Percentiles rank a stretch among this genome's conserved stretches.
Evolutionary conservation across 2,797 vertebrate genomes (phyloP).

Genomic region (Tinamus major): DNA sequence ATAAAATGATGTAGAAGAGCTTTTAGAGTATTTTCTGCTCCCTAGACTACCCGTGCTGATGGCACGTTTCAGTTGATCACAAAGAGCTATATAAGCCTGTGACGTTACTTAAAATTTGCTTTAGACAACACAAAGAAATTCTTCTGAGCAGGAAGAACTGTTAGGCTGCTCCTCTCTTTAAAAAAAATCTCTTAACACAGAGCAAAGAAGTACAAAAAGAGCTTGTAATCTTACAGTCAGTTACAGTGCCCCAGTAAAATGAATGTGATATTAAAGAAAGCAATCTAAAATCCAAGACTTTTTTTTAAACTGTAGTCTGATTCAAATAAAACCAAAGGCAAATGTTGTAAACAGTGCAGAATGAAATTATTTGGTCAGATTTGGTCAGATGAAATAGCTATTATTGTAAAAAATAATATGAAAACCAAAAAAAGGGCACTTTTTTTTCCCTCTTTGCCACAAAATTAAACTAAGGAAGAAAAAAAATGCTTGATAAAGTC

Average conservation of each 20-base stretch:
- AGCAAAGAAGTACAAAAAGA: neutral
- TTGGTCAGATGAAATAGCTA: neutral
- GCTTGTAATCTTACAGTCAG: neutral
- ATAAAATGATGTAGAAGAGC: neutral
- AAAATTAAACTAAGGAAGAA: neutral
- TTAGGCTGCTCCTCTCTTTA: neutral
- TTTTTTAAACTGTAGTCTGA: neutral
- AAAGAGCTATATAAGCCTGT: neutral
- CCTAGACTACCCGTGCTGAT: no score
- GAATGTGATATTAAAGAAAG: neutral
- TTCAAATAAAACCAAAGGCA: neutral
- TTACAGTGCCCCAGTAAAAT: neutral
- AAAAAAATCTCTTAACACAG: neutral
- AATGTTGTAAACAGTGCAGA: neutral
- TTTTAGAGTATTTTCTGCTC: neutral
- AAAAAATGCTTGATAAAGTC: neutral
- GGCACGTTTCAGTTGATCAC: neutral
- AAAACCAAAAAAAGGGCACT: neutral
- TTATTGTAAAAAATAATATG: neutral
- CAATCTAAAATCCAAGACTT: neutral
- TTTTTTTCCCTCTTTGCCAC: neutral
- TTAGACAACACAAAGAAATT: neutral
- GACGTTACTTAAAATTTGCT: neutral
- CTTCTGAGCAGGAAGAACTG: neutral
- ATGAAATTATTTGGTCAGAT: neutral